Percentiles rank a stretch among this genome's conserved stretches.
phyloP scores from a whole-genome alignment of 2,797 vertebrate genomes.

The Tamandua tetradactyla region DNA sequence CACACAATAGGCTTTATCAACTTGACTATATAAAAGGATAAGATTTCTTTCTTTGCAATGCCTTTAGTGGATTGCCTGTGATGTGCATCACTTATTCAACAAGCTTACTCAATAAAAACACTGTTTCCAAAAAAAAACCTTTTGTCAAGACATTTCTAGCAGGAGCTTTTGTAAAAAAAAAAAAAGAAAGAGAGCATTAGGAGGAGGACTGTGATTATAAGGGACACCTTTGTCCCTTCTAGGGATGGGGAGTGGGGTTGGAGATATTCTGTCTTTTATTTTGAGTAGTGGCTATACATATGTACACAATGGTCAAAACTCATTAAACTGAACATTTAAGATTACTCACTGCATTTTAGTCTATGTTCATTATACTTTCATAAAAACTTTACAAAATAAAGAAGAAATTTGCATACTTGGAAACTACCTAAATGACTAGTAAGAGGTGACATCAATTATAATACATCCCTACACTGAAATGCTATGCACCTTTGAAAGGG shows the following conservation, averaged over 20 bases:
- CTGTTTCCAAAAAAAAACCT: no score
- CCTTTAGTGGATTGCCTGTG: no score
- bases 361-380: not conserved
- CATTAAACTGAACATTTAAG: not conserved
- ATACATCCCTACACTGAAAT: not conserved
- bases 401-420: not conserved
- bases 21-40: no score
- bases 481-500: not conserved
- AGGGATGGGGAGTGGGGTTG: not conserved
- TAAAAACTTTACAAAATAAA: not conserved
- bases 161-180: no score
- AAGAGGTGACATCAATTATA: not conserved
- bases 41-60: no score
- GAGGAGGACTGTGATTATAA: not conserved
- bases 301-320: not conserved
- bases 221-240: not conserved
- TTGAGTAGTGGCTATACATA: not conserved
- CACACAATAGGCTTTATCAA: no score
- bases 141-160: no score
- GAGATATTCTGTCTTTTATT: not conserved
- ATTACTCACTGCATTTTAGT: not conserved
- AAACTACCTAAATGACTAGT: not conserved
- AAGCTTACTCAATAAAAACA: no score
- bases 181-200: no score
- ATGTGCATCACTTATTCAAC: no score